Base-by-base conservation (phyloP, 2,888 invertebrate species). In the Trissolcus brochymenae region DNA sequence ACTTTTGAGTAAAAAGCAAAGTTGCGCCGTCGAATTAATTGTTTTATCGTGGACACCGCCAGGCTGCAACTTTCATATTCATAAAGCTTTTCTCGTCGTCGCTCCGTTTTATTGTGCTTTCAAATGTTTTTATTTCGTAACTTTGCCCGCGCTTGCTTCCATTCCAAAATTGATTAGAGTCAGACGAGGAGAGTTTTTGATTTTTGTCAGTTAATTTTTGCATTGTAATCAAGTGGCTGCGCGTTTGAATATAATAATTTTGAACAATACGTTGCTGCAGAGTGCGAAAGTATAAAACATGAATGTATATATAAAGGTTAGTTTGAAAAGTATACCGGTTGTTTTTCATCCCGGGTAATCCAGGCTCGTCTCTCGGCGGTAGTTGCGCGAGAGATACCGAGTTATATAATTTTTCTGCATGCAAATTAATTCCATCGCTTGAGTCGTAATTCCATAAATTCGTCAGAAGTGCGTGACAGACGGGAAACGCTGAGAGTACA, bases 361-460 rank as follows among this genome's bases (percentile, higher is more conserved):
- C 73, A 49, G 54, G 51, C 65, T 68, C 68, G 79, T 70, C 77
- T 71, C 74, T 76, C 71, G 75, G 53, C 77, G 59, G 77, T 70
- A 78, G 75, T 80, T 79, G 78, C 67, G 72, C 35, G 35, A 35
- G 35, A 35, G 35, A 35, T 35, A 64, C 68, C 60, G 75, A 82
- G 81, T 80, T 81, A 77, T 80, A 79, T 79, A 81, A 84, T 84
- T 84, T 84, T 84, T 82, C 81, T 68, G 76, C 65, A 85, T 85
- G 85, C 85, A 86, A 85, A 86, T 86, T 80, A 84, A 85, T 87
- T 84, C 81, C 82, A 80, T 78, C 79, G 78, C 80, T 71, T 61
- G 64, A 65, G 71, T 82, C 81, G 83, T 85, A 85, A 86, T 86
- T 85, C 83, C 84, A 82, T 85, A 85, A 86, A 85, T 84, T 85